Conservation (phyloP, 1,140 invertebrate genomes). For the Leptopilina clavipes region DNA sequence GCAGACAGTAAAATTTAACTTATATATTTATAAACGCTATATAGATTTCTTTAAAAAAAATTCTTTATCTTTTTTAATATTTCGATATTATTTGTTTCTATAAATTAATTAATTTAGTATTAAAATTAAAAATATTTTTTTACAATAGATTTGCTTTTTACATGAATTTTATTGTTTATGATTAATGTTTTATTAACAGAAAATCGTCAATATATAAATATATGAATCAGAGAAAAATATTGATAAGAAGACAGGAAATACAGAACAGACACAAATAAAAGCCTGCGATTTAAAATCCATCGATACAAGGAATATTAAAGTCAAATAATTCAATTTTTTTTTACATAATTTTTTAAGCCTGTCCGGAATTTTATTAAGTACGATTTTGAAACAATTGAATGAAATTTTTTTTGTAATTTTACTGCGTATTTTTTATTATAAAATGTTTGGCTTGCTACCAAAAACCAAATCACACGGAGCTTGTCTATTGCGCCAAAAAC, state of each 20-base stretch:
- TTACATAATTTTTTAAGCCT: too few relatives aligned
- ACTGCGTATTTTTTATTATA: conserved; percentile 43
- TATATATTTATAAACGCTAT: neutral
- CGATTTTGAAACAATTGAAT: neutral
- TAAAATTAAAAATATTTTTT: too few relatives aligned
- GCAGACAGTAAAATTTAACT: conserved; percentile 34
- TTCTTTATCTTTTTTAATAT: too few relatives aligned
- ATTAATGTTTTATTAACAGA: too few relatives aligned
- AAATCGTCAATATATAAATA: neutral
- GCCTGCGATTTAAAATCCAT: too few relatives aligned
- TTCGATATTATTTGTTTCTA: too few relatives aligned
- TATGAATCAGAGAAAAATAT: neutral
- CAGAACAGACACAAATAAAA: neutral
- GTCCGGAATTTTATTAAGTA: neutral
- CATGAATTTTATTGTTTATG: too few relatives aligned
- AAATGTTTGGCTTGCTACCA: conserved; percentile 57
- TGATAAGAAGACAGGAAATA: neutral
- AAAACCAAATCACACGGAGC: conserved; percentile 57
- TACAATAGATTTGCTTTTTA: too few relatives aligned
- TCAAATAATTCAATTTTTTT: too few relatives aligned
- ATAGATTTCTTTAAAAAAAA: neutral
- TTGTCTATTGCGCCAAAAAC: conserved; percentile 54
- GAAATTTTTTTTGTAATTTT: conserved; percentile 35
- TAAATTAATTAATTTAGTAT: too few relatives aligned
- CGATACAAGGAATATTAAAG: too few relatives aligned